These are phyloP conservation scores for Botia kubotai DNA, from an alignment of 2,797 vertebrate species.

Conservation along the genomic window DNA sequence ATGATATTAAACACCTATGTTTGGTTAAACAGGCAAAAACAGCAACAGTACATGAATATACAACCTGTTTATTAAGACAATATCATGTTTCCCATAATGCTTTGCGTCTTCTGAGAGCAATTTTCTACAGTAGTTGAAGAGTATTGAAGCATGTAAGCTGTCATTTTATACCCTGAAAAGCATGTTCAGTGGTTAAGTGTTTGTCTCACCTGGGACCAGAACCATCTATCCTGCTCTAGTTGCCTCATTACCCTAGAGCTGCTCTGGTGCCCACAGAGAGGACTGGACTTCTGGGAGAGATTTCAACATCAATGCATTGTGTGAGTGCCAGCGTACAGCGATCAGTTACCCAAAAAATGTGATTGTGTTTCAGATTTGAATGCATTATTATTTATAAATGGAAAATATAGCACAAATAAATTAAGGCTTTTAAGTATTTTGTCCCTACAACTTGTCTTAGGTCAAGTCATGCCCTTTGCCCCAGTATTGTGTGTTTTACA, in stretches of 20 bases:
- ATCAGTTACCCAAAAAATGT: neutral
- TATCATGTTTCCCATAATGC: slow-evolving; percentile 1
- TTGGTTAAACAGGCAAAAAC: neutral
- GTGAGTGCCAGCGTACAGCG: neutral
- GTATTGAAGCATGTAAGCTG: slow-evolving; percentile 41
- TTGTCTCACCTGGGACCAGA: slow-evolving; percentile 46
- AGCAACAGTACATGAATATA: neutral
- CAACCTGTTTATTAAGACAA: slow-evolving; percentile 2
- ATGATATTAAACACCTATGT: neutral
- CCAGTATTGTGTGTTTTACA: no score
- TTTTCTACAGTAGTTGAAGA: slow-evolving; percentile 19
- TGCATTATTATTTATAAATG: neutral
- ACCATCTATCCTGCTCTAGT: neutral
- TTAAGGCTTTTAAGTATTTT: neutral
- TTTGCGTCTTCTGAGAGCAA: neutral
- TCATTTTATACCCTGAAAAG: slow-evolving; percentile 38
- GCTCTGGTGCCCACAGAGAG: slow-evolving; percentile 34
- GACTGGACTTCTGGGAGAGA: slow-evolving; percentile 12
- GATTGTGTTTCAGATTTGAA: neutral
- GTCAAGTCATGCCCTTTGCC: neutral
- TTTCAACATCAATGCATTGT: slow-evolving; percentile 19
- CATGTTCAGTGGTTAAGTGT: slow-evolving; percentile 41
- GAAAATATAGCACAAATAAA: neutral
- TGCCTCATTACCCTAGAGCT: slow-evolving; percentile 39
- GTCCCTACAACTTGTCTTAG: neutral